Evolutionary conservation across 1,140 invertebrate species (phyloP).

Genomic region (Drosophila setifemur): DNA sequence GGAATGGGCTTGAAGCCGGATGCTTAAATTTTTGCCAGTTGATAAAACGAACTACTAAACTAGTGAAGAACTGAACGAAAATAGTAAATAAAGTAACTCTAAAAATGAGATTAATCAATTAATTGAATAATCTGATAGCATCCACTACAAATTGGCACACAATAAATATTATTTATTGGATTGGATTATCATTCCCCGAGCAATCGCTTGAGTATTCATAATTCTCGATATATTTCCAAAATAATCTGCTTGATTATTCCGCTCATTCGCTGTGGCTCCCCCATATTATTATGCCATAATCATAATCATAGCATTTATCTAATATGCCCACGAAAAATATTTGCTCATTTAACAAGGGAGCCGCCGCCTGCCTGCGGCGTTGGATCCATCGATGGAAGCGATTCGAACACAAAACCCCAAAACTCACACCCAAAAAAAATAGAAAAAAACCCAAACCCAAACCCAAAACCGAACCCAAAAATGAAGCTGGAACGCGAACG

Average conservation of each 20-base stretch:
- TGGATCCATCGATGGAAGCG: constrained; percentile 9
- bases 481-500: constrained; percentile 29
- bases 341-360: constrained; percentile 50
- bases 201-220: neutral
- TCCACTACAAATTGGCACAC: neutral
- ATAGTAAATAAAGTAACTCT: too few species aligned
- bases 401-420: neutral
- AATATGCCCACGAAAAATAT: constrained; percentile 48
- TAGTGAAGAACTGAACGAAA: too few species aligned
- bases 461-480: constrained; percentile 10
- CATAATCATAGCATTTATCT: constrained; percentile 54
- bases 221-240: neutral
- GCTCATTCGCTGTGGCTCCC: neutral
- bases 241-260: constrained; percentile 23
- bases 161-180: neutral
- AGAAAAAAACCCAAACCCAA: neutral
- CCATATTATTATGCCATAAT: constrained; percentile 37
- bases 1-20: too few species aligned
- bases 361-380: constrained; percentile 10
- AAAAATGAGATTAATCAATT: too few species aligned
- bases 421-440: neutral
- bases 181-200: neutral
- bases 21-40: too few species aligned
- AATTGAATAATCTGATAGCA: too few species aligned
- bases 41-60: too few species aligned